Evolutionary conservation across 2,113 vertebrate species (phyloP), one percentile per base, ranked within the genome.

Genomic region (Gila orcuttii): DNA sequence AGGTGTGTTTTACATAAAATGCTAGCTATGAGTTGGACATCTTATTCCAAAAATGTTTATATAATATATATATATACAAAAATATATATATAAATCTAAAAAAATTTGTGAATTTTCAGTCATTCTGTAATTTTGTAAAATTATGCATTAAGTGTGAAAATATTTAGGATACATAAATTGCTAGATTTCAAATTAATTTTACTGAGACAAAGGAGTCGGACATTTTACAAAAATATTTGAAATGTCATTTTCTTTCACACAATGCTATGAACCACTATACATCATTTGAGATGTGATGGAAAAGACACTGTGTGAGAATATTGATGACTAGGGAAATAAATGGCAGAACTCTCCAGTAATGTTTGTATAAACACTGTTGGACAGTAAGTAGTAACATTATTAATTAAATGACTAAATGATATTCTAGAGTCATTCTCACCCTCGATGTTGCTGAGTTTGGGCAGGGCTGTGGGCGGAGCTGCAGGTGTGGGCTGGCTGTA

Each of bases 401-500:
- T 19, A 66, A 15, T 31, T 33, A 19, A 68, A 68, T 9, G 31
- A 10, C 7, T 68, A 17, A 66, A 17, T 31, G 1, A 39, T 8
- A 55, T 33, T 17, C 3, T 7, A 15, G 23, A 13, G 10, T 66
- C 50, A 6, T 25, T 7, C 94, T 92, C 94, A 99, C 98, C 96
- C 87, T 99, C 97, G 57, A 89, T 81, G 23, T 96, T 96, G 11
- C 90, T 90, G 85, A 96, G 95, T 92, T 97, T 98, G 86, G 97
- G 92, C 81, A 97, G 96, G 6, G 94, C 88, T 79, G 94, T 95
- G 31, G 97, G 96, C 15, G 95, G 92, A 21, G 95, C 87, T 57
- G 91, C 89, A 0, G 96, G 92, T 36, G 90, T 93, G 0, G 95
- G 92, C 0, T 96, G 96, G 1, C 94, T 94, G 10, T 97, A 97